Evolutionary conservation across 1,140 invertebrate genomes (phyloP), one percentile per base, ranked within the genome.

Genomic region (Magallana gigas): DNA sequence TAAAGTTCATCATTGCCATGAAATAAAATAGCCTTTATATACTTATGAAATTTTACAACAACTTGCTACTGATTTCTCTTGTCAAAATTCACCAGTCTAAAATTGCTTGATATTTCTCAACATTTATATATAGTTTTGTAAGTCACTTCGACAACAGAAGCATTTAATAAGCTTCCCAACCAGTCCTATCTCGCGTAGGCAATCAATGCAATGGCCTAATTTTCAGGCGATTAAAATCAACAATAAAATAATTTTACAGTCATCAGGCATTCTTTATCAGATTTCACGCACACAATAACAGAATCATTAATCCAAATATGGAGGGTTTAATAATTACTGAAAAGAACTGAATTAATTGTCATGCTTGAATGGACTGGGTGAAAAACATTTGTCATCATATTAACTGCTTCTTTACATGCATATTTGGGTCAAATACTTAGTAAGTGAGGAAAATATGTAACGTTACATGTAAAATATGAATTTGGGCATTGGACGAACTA

Each of bases 211-310:
- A 76, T 76, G 68, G 8, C 68, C 68, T 29, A 76, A 76, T 76
- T 48, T 76, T 76, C 68, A 29, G 18, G 36, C 23, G 68, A 76
- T 76, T 76, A 76, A 76, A 76, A 76, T 76, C 68, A 76, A 76
- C 68, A 76, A 76, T 29, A 76, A 76, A 76, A 29, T 29, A 8
- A 76, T 76, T 76, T 76, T 76, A 76, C 68, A 76, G 68, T 36
- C 68, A 18, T 71, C 36, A 12, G 23, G 36, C 68, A 76, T 76
- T 76, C 68, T 36, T 76, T 29, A 76, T 76, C 68, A 76, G 68
- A 76, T 76, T 76, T 76, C 68, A 11, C 68, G 36, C 68, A 76
- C 68, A 76, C 68, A 76, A 76, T 76, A 76, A 36, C 8, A 36
- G 23, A 29, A 76, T 76, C 68, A 76, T 48, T 76, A 76, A 76